Percentiles rank a stretch among this genome's conserved stretches.
phyloP scores from a whole-genome alignment of 2,797 vertebrate species.

The Heteromormyrus szaboi region DNA sequence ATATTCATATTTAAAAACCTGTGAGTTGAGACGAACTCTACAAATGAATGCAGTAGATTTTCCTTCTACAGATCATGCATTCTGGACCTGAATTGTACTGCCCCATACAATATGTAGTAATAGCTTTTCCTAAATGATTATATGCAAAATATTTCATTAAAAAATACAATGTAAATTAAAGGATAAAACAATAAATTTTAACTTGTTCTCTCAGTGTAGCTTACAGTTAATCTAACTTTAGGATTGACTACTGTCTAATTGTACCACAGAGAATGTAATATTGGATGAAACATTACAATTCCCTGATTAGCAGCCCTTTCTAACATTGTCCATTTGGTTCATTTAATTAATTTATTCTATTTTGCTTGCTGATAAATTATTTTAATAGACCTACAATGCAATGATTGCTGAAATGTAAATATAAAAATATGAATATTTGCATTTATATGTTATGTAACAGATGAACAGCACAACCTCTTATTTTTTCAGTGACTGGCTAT shows the following conservation, averaged over 20 bases:
- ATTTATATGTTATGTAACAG: background rate
- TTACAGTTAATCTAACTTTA: background rate
- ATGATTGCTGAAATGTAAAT: background rate
- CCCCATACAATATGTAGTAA: background rate
- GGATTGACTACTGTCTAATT: background rate
- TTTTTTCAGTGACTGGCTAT: background rate
- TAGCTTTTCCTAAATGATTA: background rate
- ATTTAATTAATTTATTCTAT: background rate
- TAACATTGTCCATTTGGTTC: background rate
- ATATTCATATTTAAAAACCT: background rate
- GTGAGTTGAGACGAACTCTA: background rate
- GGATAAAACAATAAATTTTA: background rate
- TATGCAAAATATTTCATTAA: background rate
- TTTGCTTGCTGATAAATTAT: background rate
- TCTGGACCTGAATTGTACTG: background rate
- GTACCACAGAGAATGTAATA: background rate
- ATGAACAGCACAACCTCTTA: background rate
- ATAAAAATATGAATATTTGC: background rate
- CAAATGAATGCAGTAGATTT: background rate
- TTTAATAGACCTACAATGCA: background rate
- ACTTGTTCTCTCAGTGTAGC: background rate
- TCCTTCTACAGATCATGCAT: background rate
- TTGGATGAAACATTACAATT: background rate
- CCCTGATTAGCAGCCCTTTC: background rate
- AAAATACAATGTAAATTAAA: background rate